Base-by-base conservation (phyloP, 2,113 vertebrate species). In the cattle (Bos taurus) region DNA sequence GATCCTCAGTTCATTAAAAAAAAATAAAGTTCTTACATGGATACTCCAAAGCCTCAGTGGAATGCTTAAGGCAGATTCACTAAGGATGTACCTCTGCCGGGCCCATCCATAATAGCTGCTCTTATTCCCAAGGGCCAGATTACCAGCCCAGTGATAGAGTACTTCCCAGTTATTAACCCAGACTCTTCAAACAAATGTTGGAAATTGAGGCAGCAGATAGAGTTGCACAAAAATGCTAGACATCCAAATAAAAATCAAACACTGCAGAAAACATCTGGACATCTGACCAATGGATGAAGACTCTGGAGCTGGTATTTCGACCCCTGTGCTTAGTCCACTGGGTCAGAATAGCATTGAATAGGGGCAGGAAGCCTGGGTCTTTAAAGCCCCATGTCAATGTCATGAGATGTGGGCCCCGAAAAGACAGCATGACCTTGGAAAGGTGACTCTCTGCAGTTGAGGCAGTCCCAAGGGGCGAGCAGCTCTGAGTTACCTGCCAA, bases 151-250 rank as follows among this genome's bases (percentile, higher is more conserved):
- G 71, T 56, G 92, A 83, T 28, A 82, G 50, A 67, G 67, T 89
- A 71, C n/a, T 97, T 97, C 86, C 56, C 88, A 80, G 54, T 88
- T 26, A 74, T 86, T 92, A 93, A 88, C 84, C 43, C 62, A 89
- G 81, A 81, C 46, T 92, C 50, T 88, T 97, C 91, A 97, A 94
- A 97, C 93, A 93, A 50, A 80, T 48, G 8, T 15, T 28, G n/a
- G 81, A 48, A 64, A 50, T 19, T 3, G 0, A 67, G 48, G 30
- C 13, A 84, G 54, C 59, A 77, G 25, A 46, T 50, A 57, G 25
- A 88, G 52, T 57, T 57, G 25, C 33, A 40, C 48, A 77, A 33
- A 30, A 57, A 85, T 33, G 43, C 57, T 90, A 87, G 64, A 23
- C 13, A n/a, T 28, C 12, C 52, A 48, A 82, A 15, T 57, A 48